phyloP scores from a whole-genome alignment of 2,888 invertebrate species.

The Leptinotarsa peninsularis region DNA sequence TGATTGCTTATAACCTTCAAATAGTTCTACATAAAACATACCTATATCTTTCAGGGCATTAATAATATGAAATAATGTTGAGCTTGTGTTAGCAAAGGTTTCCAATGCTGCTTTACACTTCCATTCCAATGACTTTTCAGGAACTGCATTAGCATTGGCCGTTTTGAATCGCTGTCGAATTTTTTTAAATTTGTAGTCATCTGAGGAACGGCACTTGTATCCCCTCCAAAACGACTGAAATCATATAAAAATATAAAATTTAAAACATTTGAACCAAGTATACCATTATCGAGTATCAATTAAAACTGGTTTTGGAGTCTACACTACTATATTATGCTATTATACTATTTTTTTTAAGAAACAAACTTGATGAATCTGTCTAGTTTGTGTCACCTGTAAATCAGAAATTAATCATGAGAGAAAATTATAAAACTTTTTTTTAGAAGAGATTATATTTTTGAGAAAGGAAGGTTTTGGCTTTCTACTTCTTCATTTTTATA shows the following conservation, averaged over 20 bases:
- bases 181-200: constrained; percentile 49
- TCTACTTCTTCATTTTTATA: too few species aligned
- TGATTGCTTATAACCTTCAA: constrained; percentile 17
- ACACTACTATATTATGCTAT: too few species aligned
- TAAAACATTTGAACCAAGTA: too few species aligned
- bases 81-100: constrained; percentile 55
- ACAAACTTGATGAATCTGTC: too few species aligned
- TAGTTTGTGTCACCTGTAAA: too few species aligned
- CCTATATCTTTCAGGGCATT: constrained; percentile 65
- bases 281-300: too few species aligned
- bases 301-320: too few species aligned
- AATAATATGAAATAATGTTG: constrained; percentile 62
- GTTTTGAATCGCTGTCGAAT: constrained; percentile 59
- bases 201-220: constrained; percentile 56
- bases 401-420: too few species aligned
- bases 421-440: too few species aligned
- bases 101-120: constrained; percentile 59
- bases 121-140: constrained; percentile 60
- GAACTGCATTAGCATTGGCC: constrained; percentile 58
- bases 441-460: too few species aligned
- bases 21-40: constrained; percentile 63
- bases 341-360: too few species aligned
- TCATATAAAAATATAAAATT: constrained; percentile 28
- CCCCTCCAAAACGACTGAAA: constrained; percentile 66
- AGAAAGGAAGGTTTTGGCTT: too few species aligned